phyloP scores from a whole-genome alignment of 2,113 vertebrate genomes.

The Periophthalmodon schlosseri region DNA sequence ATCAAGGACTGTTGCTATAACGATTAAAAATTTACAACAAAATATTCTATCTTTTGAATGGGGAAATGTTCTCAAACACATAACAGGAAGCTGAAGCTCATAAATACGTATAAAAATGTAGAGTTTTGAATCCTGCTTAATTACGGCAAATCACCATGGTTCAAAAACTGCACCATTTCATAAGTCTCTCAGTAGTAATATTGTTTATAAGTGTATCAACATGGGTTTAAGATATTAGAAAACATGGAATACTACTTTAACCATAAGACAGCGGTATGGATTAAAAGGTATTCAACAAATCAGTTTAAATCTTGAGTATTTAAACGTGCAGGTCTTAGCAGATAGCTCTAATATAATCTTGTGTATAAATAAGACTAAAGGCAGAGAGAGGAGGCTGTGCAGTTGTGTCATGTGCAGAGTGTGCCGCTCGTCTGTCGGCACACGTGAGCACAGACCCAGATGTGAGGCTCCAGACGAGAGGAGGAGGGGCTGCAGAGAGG shows the following conservation, averaged over 20 bases:
- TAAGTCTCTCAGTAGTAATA: no score
- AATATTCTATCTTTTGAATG: no score
- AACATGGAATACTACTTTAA: neutral
- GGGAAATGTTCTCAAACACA: no score
- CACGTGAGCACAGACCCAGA: slow-evolving; percentile 76
- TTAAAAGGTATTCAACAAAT: neutral
- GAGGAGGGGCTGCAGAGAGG: slow-evolving; percentile 16
- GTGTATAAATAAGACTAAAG: slow-evolving; percentile 18
- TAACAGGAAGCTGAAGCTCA: no score
- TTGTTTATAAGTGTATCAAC: no score
- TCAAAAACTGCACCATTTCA: no score
- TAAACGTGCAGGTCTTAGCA: neutral
- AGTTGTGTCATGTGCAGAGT: slow-evolving; percentile 31
- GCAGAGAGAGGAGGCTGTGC: slow-evolving; percentile 32
- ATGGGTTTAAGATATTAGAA: no score
- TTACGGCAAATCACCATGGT: no score
- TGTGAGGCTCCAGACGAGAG: slow-evolving; percentile 62
- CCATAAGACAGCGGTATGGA: neutral
- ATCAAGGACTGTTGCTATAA: no score
- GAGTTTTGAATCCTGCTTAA: no score
- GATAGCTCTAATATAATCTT: neutral
- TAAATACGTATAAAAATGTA: no score
- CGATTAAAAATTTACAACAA: no score
- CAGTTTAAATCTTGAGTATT: neutral
- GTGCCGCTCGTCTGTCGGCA: slow-evolving; percentile 65